Evolutionary conservation across 2,888 invertebrate species (phyloP), one percentile per base, ranked within the genome.

Genomic region (Philaethria dido): DNA sequence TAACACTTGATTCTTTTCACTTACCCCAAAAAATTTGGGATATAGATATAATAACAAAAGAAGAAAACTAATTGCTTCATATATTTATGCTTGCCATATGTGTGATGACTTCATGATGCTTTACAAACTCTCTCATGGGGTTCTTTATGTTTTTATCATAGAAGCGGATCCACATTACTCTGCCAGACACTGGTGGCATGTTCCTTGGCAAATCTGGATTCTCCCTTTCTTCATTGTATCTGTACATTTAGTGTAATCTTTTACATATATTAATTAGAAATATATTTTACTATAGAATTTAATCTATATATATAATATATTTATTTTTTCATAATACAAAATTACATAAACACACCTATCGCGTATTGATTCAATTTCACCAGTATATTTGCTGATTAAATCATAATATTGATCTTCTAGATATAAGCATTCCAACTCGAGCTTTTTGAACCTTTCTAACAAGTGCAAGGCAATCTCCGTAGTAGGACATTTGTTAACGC

Each of bases 131-230:
- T 57, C 94, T 88, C 97, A 98, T 97, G 0, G 97, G 97, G 20
- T 89, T 89, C 77, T 96, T 94, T 63, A 98, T 95, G 71, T 95
- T 94, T 68, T 93, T 93, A 75, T 95, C 95, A 68, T 97, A 94
- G 76, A 96, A 96, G 68, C 97, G 92, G 73, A 97, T 96, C 98
- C 98, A 98, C 81, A 95, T 93, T 20, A 98, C 95, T 77, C 97
- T 94, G 4, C 97, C 98, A 16, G 96, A 93, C 16, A 97, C 95
- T 0, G 97, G 97, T 2, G 98, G 96, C 92, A 96, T 94, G 78
- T 96, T 96, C 66, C 96, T 90, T 0, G 96, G 94, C 11, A 97
- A 81, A 1, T 95, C 94, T 0, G 97, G 97, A 73, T 94, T 93
- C 66, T 95, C 95, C 75, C 97, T 93, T 74, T 95, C 95, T 80